Percentiles rank a stretch among this genome's conserved stretches.
These are phyloP conservation scores for Heteronetta atricapilla DNA, from an alignment of 2,113 vertebrate genomes.

Conservation along the genomic window DNA sequence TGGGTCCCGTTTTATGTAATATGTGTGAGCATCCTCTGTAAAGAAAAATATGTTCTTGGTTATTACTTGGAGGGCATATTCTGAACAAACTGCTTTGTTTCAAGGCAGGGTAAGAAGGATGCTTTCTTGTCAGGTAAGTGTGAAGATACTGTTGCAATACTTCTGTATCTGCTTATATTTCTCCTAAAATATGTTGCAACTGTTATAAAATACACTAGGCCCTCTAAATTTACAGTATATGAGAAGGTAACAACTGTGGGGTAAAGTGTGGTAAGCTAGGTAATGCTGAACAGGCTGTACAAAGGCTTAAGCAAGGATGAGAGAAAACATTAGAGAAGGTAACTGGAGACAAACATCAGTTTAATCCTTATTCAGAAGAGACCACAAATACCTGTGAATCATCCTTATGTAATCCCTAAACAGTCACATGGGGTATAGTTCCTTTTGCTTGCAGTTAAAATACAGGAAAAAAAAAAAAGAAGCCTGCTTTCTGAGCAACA, in stretches of 20 bases:
- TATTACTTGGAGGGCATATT: not conserved
- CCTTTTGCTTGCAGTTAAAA: not conserved
- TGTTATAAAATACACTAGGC: not conserved
- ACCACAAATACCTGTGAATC: not conserved
- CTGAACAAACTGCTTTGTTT: not conserved
- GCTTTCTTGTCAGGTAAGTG: not conserved
- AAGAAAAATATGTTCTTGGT: not conserved
- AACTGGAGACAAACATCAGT: not conserved
- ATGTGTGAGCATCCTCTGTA: not conserved
- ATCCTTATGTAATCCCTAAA: not conserved
- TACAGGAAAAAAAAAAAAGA: not conserved
- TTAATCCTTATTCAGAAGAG: not conserved
- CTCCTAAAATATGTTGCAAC: not conserved
- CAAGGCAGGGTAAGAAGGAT: not conserved
- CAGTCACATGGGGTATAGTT: not conserved
- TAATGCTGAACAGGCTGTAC: not conserved
- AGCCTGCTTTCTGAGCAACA: not conserved
- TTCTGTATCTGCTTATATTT: not conserved
- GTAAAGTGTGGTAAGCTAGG: not conserved
- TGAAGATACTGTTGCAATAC: not conserved
- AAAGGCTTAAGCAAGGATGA: not conserved
- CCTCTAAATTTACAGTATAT: not conserved
- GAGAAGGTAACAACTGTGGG: not conserved
- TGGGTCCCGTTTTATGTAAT: not conserved
- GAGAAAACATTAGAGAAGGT: not conserved